Evolutionary conservation across 2,888 invertebrate genomes (phyloP).

Genomic region (Melanargia galathea): DNA sequence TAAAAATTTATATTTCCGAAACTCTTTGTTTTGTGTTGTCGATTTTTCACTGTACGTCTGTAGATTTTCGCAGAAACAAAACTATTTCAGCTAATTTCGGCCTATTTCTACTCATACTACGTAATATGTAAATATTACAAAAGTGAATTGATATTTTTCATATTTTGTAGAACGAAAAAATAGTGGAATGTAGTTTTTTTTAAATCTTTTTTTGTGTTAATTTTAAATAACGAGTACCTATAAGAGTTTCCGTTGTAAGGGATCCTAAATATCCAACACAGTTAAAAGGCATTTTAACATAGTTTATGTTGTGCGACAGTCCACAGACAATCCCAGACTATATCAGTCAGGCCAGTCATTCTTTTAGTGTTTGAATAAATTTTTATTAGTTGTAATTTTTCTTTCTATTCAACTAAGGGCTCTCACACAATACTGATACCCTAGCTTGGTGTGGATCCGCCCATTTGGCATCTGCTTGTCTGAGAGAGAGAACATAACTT

Average conservation of each 20-base stretch:
- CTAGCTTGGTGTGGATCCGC: too few relatives aligned
- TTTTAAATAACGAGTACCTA: neutral
- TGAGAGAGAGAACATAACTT: too few relatives aligned
- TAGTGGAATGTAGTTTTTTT: neutral
- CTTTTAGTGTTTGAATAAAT: slow-evolving; percentile 37
- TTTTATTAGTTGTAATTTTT: slow-evolving; percentile 33
- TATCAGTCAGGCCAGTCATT: slow-evolving; percentile 36
- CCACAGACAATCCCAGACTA: slow-evolving; percentile 30
- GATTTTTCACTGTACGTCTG: slow-evolving; percentile 43
- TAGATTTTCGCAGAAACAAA: slow-evolving; percentile 24
- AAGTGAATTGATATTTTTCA: too few relatives aligned
- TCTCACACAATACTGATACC: neutral
- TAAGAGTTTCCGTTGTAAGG: too few relatives aligned
- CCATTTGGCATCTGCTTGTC: too few relatives aligned
- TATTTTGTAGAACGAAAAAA: neutral
- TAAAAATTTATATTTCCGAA: slow-evolving; percentile 42
- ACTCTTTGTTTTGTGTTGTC: slow-evolving; percentile 56
- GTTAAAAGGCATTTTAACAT: neutral
- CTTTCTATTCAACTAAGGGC: slow-evolving; percentile 22
- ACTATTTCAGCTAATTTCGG: neutral
- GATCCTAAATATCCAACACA: too few relatives aligned
- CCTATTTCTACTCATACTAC: neutral
- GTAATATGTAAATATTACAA: neutral
- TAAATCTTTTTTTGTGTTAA: neutral
- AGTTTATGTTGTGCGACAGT: slow-evolving; percentile 13